Evolutionary conservation across 2,888 invertebrate genomes (phyloP).

Genomic region (Scrobipalpa costella): DNA sequence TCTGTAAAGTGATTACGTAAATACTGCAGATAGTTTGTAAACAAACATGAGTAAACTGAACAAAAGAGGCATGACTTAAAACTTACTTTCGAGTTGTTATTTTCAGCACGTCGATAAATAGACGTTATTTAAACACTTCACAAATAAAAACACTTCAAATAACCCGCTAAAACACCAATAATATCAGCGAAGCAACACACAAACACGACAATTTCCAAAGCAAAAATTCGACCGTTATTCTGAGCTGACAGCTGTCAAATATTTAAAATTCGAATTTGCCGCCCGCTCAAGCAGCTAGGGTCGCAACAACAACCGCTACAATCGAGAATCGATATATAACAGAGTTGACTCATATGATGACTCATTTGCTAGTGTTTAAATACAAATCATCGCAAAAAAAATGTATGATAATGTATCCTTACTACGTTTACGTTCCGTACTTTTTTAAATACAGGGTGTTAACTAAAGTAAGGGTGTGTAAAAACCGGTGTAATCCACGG

Average conservation of each 20-base stretch:
- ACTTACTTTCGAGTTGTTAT: not conserved
- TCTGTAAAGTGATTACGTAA: constrained; percentile 38
- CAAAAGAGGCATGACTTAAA: not conserved
- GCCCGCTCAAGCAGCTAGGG: not conserved
- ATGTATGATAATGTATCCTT: no score
- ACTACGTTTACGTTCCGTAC: no score
- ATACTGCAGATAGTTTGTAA: not conserved
- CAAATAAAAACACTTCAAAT: not conserved
- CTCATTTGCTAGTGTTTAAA: not conserved
- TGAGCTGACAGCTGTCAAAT: not conserved
- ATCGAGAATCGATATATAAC: constrained; percentile 7
- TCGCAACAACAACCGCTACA: not conserved
- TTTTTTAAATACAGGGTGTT: not conserved
- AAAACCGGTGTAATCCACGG: not conserved
- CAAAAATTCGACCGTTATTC: not conserved
- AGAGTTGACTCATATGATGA: no score
- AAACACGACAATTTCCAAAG: not conserved
- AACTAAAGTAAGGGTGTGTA: not conserved
- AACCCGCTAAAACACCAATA: not conserved
- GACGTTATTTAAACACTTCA: not conserved
- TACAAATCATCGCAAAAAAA: no score
- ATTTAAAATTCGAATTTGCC: not conserved
- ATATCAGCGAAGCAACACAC: not conserved
- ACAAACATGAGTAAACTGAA: no score
- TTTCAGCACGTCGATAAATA: not conserved